Conservation (phyloP, 2,797 vertebrate species). For the Microctenopoma steveboyesi region DNA sequence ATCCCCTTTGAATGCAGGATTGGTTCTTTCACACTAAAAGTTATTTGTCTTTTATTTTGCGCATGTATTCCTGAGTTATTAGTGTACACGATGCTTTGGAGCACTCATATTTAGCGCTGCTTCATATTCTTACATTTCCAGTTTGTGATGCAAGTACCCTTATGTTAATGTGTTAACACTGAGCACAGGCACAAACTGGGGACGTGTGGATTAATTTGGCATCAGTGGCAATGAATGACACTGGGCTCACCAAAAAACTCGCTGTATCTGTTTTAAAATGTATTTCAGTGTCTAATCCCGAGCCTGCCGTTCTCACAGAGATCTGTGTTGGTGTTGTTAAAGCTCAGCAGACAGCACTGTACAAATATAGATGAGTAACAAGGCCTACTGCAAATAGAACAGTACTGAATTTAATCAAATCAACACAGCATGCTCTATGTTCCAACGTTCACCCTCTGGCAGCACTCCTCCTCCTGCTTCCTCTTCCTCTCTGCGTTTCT, state of each 20-base stretch:
- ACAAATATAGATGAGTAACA: slow-evolving; percentile 77
- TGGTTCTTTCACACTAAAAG: not conserved
- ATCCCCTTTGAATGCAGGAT: not conserved
- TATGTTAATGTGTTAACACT: not conserved
- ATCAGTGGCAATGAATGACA: slow-evolving; percentile 29
- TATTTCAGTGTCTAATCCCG: slow-evolving; percentile 52
- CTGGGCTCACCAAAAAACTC: slow-evolving; percentile 26
- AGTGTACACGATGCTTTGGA: not conserved
- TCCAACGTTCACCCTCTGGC: slow-evolving; percentile 73
- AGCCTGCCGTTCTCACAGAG: slow-evolving; percentile 48
- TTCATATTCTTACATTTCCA: slow-evolving; percentile 4
- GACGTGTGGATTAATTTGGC: slow-evolving; percentile 16
- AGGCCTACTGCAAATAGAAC: slow-evolving; percentile 77
- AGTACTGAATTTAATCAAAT: slow-evolving; percentile 79
- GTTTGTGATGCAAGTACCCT: not conserved
- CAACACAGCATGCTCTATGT: slow-evolving; percentile 74
- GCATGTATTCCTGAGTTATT: not conserved
- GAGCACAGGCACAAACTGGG: slow-evolving; percentile 11
- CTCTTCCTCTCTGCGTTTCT: slow-evolving; percentile 41
- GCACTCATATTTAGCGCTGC: slow-evolving; percentile 1
- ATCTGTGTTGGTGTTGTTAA: slow-evolving; percentile 70
- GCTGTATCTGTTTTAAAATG: slow-evolving; percentile 47
- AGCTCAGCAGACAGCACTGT: slow-evolving; percentile 69
- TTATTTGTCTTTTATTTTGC: not conserved
- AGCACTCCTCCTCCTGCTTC: slow-evolving; percentile 55